These are phyloP conservation scores for Silurus aristotelis DNA, from an alignment of 2,797 vertebrate genomes.

Conservation along the genomic window DNA sequence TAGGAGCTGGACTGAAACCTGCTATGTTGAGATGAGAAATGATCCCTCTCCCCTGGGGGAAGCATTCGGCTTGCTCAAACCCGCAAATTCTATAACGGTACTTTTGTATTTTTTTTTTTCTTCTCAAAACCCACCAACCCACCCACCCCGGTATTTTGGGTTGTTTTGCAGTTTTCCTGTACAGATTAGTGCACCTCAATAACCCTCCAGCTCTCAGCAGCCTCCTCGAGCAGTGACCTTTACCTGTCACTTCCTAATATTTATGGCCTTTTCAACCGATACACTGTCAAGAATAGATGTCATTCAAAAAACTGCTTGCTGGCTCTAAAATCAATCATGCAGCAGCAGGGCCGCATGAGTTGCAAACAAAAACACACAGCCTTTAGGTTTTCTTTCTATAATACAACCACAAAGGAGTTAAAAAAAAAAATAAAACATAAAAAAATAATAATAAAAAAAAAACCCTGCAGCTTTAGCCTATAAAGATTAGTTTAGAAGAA, in stretches of 20 bases:
- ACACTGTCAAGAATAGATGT: conserved; percentile 63
- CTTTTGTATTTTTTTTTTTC: not conserved
- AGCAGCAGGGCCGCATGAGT: conserved; percentile 43
- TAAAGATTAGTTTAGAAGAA: conserved; percentile 28
- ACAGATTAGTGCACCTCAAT: conserved; percentile 26
- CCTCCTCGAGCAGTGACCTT: conserved; percentile 68
- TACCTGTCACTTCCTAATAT: conserved; percentile 72
- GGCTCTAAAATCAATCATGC: conserved; percentile 62
- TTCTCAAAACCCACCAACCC: no score
- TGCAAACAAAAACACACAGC: conserved; percentile 42
- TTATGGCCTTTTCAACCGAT: conserved; percentile 70
- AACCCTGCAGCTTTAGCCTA: not conserved
- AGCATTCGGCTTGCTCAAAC: conserved; percentile 13
- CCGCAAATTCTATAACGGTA: conserved; percentile 12
- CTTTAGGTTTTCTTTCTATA: conserved; percentile 22
- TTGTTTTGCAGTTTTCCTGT: conserved; percentile 19
- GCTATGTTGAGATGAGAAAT: conserved; percentile 27
- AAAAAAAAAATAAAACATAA: no score
- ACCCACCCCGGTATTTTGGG: not conserved
- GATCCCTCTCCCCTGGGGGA: not conserved
- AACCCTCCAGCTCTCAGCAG: conserved; percentile 45
- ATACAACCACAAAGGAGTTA: not conserved
- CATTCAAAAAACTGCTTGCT: conserved; percentile 63
- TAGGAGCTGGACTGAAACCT: conserved; percentile 8
- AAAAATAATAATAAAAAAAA: not conserved